phyloP scores from a whole-genome alignment of 64 coral and sea anemone species.

The Platygyra sinensis region DNA sequence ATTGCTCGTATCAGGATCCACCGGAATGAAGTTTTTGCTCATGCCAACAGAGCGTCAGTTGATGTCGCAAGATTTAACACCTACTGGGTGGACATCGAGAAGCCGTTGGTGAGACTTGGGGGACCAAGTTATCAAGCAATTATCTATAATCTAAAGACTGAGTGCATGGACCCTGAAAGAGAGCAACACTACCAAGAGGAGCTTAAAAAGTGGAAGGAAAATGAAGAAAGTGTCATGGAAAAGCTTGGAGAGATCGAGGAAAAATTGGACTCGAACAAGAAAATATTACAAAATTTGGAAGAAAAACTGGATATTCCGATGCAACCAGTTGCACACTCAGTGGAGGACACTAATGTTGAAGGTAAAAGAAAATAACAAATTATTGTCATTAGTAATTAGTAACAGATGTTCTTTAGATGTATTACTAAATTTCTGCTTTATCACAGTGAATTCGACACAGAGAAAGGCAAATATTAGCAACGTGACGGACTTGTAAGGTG shows the following conservation, averaged over 20 bases:
- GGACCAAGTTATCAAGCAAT: neutral
- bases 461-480: no score
- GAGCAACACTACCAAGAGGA: neutral
- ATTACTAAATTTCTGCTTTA: no score
- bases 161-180: neutral
- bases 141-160: neutral
- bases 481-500: no score
- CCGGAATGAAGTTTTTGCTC: slow-evolving; percentile 39
- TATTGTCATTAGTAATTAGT: neutral
- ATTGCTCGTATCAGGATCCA: slow-evolving; percentile 30
- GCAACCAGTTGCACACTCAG: neutral
- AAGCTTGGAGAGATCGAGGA: neutral
- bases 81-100: slow-evolving; percentile 2
- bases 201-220: neutral
- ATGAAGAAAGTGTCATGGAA: neutral
- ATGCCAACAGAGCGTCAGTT: slow-evolving; percentile 11
- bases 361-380: neutral
- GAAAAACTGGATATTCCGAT: neutral
- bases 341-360: neutral
- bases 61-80: slow-evolving; percentile 3
- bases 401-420: no score
- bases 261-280: neutral
- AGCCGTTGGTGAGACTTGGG: slow-evolving; percentile 22
- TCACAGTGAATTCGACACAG: no score
- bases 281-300: neutral